A percentile compares a stretch with the other conserved stretches of the same genome.
Evolutionary conservation across 2,797 vertebrate species (phyloP).

Genomic region (Parotocinclus haroldoi): DNA sequence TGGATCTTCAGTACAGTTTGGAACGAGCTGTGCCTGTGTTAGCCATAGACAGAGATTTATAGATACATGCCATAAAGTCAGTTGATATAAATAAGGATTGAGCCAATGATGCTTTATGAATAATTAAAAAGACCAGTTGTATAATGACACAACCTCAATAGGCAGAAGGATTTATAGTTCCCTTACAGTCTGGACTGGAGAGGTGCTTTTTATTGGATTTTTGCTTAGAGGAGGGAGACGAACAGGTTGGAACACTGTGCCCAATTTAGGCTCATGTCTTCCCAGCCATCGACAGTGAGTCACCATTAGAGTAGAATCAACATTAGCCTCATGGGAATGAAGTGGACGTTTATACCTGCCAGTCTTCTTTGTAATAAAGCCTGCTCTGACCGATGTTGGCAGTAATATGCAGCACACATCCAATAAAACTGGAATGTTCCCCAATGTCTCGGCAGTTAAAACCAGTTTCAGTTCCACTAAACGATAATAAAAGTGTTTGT

Average conservation of each 20-base stretch:
- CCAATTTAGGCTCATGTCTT: not conserved
- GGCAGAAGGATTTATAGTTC: too few relatives aligned
- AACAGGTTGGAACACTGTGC: constrained; percentile 28
- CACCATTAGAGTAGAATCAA: constrained; percentile 1
- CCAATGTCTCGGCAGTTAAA: constrained; percentile 13
- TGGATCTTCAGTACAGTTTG: not conserved
- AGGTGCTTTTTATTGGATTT: constrained; percentile 10
- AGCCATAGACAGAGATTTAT: too few relatives aligned
- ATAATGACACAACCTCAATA: too few relatives aligned
- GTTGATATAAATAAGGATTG: too few relatives aligned
- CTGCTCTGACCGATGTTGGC: not conserved
- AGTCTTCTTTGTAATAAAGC: not conserved
- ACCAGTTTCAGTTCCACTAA: constrained; percentile 6
- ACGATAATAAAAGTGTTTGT: constrained; percentile 27
- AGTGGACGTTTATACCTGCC: constrained; percentile 20
- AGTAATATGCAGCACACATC: constrained; percentile 8
- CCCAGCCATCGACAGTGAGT: constrained; percentile 8
- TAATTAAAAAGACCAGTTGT: too few relatives aligned
- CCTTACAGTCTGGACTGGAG: not conserved
- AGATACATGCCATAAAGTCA: too few relatives aligned
- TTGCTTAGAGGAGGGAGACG: constrained; percentile 9
- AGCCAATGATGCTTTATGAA: not conserved
- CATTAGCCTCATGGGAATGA: constrained; percentile 1
- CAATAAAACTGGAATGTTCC: constrained; percentile 25
- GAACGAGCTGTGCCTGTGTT: not conserved